Percentiles rank a stretch among this genome's conserved stretches.
phyloP scores from a whole-genome alignment of 2,113 vertebrate genomes.

The Heterotilapia buettikoferi region DNA sequence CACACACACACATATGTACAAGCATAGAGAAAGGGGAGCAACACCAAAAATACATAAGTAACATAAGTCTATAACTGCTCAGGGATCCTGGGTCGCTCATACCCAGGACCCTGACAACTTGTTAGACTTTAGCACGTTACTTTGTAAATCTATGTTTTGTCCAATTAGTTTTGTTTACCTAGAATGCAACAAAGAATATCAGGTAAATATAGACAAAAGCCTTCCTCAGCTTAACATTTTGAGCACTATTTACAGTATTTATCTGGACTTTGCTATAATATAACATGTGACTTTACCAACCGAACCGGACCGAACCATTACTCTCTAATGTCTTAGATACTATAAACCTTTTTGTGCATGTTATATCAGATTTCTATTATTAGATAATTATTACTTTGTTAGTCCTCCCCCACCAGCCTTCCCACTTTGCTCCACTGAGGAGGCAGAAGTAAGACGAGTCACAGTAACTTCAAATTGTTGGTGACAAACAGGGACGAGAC shows the following conservation, averaged over 20 bases:
- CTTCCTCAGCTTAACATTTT: not conserved
- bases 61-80: no score
- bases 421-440: not conserved
- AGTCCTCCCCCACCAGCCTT: not conserved
- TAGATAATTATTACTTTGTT: not conserved
- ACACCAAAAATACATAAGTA: no score
- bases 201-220: not conserved
- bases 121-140: not conserved
- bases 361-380: not conserved
- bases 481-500: not conserved
- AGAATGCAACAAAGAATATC: not conserved
- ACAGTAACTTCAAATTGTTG: not conserved
- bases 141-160: not conserved
- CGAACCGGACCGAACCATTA: fast-evolving
- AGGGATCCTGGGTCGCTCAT: no score
- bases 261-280: not conserved
- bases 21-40: no score
- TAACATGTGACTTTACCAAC: not conserved
- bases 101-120: no score
- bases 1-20: no score
- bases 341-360: not conserved
- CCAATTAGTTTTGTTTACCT: not conserved
- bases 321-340: not conserved
- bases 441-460: not conserved
- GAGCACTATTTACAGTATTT: not conserved